A percentile compares a stretch with the other conserved stretches of the same genome.
These are phyloP conservation scores for roundworm (Caenorhabditis elegans) DNA, from an alignment of 1,140 invertebrate genomes.

Conservation along the genomic window DNA sequence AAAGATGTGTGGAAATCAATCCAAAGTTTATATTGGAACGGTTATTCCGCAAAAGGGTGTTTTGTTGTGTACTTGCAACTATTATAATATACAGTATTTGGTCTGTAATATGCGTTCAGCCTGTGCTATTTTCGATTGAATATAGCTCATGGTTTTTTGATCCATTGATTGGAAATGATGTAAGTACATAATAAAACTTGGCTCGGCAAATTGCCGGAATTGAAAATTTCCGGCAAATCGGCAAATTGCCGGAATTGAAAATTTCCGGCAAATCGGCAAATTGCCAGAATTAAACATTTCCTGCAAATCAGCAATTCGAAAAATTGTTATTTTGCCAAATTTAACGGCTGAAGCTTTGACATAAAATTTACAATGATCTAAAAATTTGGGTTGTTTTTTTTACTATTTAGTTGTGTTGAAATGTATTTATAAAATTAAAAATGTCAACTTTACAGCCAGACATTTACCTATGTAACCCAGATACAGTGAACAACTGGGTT, in stretches of 20 bases:
- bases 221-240: too few species aligned
- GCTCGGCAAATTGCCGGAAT: too few species aligned
- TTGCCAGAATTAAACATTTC: too few species aligned
- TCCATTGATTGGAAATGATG: neutral
- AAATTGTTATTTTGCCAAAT: too few species aligned
- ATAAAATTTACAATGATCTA: too few species aligned
- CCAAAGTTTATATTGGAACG: neutral
- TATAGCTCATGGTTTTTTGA: neutral
- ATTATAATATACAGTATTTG: neutral
- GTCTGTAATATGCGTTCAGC: neutral
- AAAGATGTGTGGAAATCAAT: neutral
- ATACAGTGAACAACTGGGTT: neutral
- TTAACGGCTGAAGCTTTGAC: too few species aligned
- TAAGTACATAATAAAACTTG: too few species aligned
- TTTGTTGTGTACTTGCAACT: neutral
- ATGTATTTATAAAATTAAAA: neutral
- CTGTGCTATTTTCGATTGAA: neutral
- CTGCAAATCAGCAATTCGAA: too few species aligned
- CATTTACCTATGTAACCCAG: neutral
- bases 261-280: too few species aligned
- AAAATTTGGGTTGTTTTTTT: too few species aligned
- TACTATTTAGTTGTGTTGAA: too few species aligned
- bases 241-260: too few species aligned
- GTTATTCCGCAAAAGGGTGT: neutral
- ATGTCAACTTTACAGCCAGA: neutral